Evolutionary conservation across 2,888 invertebrate genomes (phyloP).

Genomic region (Noctuana brunneofusca): DNA sequence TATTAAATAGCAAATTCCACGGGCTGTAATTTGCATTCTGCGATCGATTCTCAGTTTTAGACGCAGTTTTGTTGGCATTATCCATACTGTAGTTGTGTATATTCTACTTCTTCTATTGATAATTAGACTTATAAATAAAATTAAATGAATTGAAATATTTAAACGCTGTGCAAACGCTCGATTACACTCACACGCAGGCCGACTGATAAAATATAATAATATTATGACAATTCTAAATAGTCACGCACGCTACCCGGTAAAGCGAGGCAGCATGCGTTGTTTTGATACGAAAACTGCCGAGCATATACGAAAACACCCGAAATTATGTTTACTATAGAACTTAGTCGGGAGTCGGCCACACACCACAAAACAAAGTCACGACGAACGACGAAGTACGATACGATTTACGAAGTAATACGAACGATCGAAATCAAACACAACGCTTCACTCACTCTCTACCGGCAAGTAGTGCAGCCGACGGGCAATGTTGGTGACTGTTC

Average conservation of each 20-base stretch:
- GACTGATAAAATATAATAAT: constrained; percentile 60
- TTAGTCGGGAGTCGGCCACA: constrained; percentile 45
- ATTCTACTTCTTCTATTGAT: too few relatives aligned
- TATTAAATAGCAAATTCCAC: constrained; percentile 71
- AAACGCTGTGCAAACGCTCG: constrained; percentile 3
- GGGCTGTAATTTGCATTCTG: constrained; percentile 62
- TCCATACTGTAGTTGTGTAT: constrained; percentile 54
- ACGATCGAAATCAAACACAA: background rate
- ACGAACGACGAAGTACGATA: constrained; percentile 1
- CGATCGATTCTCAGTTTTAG: constrained; percentile 54
- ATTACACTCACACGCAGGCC: constrained; percentile 55
- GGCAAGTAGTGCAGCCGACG: constrained; percentile 10
- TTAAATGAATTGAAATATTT: constrained; percentile 4
- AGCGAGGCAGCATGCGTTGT: constrained; percentile 54
- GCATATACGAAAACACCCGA: constrained; percentile 63
- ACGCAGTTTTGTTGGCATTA: constrained; percentile 56
- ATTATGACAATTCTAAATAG: constrained; percentile 58
- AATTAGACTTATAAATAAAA: constrained; percentile 31
- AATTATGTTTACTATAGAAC: constrained; percentile 59
- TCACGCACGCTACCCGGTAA: constrained; percentile 40
- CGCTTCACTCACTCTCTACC: background rate
- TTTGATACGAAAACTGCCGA: constrained; percentile 70
- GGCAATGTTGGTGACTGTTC: constrained; percentile 2
- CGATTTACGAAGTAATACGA: too few relatives aligned
- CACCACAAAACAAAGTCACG: constrained; percentile 18